Evolutionary conservation across 2,888 invertebrate genomes (phyloP).

Genomic region (Acanthosoma haemorrhoidale): DNA sequence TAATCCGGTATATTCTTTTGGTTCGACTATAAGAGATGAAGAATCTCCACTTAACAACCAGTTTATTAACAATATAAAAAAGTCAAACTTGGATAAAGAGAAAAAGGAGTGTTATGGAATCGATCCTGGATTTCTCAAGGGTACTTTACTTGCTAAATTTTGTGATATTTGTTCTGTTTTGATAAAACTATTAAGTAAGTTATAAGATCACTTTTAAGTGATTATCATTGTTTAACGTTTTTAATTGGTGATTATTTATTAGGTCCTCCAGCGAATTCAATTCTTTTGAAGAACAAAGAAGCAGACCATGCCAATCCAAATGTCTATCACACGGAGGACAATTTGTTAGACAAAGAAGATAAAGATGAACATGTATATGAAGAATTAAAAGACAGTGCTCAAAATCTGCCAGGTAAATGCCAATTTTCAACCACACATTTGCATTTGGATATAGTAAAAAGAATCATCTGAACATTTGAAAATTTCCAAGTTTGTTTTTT

Average conservation of each 20-base stretch:
- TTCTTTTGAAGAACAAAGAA: slow-evolving; percentile 70
- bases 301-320: slow-evolving; percentile 84
- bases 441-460: not conserved
- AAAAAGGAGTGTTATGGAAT: slow-evolving; percentile 50
- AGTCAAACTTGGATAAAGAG: slow-evolving; percentile 53
- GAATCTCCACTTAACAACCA: slow-evolving; percentile 49
- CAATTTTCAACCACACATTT: no score
- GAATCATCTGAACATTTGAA: not conserved
- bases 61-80: slow-evolving; percentile 58
- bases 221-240: not conserved
- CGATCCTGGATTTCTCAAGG: not conserved
- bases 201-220: not conserved
- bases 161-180: not conserved
- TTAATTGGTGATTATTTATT: slow-evolving; percentile 14
- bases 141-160: not conserved
- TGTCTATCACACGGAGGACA: slow-evolving; percentile 67
- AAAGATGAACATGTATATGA: slow-evolving; percentile 82
- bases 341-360: slow-evolving; percentile 56
- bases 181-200: not conserved
- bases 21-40: slow-evolving; percentile 44
- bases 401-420: slow-evolving; percentile 18
- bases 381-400: slow-evolving; percentile 60
- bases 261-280: slow-evolving; percentile 48
- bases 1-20: slow-evolving; percentile 79
- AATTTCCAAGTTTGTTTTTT: no score